These are phyloP conservation scores for Sinocyclocheilus grahami DNA, from an alignment of 2,113 vertebrate species.

Conservation along the genomic window DNA sequence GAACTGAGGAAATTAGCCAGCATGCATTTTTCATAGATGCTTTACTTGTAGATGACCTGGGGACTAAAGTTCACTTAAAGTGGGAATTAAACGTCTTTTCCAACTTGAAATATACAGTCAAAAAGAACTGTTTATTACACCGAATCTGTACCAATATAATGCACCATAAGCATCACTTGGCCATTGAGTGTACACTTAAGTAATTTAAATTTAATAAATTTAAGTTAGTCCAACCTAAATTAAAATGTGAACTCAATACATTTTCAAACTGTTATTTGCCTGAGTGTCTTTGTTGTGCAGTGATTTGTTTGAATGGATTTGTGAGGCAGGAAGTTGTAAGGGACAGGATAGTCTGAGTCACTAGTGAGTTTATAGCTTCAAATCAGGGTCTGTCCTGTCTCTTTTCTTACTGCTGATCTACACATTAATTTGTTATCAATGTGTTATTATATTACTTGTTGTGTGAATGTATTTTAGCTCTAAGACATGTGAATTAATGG, in stretches of 20 bases:
- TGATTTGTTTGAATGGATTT: slow-evolving; percentile 25
- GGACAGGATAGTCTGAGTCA: slow-evolving; percentile 38
- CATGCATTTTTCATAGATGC: background rate
- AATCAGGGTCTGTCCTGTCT: slow-evolving; percentile 5
- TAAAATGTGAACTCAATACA: no score
- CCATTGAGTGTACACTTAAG: no score
- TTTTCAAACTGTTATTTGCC: no score
- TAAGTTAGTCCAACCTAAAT: no score
- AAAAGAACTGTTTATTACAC: no score
- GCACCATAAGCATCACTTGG: no score
- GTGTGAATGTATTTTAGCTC: background rate
- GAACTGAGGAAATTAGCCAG: background rate
- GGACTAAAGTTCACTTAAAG: no score
- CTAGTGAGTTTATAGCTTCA: slow-evolving; percentile 34
- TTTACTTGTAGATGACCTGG: background rate
- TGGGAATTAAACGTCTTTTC: no score
- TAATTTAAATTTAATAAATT: no score
- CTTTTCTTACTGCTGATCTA: slow-evolving; percentile 9
- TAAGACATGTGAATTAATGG: background rate
- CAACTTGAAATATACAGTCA: no score
- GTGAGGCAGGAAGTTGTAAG: slow-evolving; percentile 27
- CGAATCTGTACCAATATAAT: no score
- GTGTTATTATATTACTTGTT: background rate
- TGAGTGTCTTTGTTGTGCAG: slow-evolving; percentile 14
- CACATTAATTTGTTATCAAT: background rate